A percentile compares a stretch with the other conserved stretches of the same genome.
phyloP scores from a whole-genome alignment of 1,140 invertebrate species.

The Apolygus lucorum region DNA sequence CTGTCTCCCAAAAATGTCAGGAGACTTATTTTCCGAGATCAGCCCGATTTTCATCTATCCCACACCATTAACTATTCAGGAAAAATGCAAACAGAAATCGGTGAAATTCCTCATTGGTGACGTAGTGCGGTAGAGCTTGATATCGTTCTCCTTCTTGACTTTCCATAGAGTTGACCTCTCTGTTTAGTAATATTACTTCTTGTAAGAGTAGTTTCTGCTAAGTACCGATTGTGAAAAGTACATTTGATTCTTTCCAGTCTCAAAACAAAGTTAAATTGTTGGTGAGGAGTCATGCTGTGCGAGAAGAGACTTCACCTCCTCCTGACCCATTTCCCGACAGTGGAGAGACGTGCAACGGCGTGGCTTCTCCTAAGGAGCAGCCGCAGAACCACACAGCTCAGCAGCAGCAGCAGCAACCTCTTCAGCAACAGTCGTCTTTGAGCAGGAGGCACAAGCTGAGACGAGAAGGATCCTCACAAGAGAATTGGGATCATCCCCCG shows the following conservation, averaged over 20 bases:
- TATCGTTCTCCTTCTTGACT: too few species aligned
- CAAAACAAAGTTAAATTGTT: constrained; percentile 72
- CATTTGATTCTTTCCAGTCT: constrained; percentile 30
- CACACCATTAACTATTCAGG: too few species aligned
- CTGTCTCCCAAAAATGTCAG: too few species aligned
- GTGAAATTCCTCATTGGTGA: too few species aligned
- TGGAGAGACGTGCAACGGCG: constrained; percentile 20
- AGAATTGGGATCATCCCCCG: constrained; percentile 43
- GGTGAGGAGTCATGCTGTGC: constrained; percentile 78
- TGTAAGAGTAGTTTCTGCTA: too few species aligned
- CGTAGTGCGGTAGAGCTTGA: too few species aligned
- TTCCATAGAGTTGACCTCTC: not conserved
- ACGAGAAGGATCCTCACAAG: constrained; percentile 54
- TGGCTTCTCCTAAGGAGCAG: not conserved
- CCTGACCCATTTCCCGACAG: constrained; percentile 37
- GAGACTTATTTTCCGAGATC: too few species aligned
- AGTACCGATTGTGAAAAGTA: too few species aligned
- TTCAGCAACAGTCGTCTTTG: constrained; percentile 37
- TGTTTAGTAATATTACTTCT: not conserved
- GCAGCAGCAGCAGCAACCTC: constrained; percentile 43
- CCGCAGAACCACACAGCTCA: constrained; percentile 40
- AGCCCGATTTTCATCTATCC: too few species aligned
- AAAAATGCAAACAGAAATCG: too few species aligned
- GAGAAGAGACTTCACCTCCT: constrained; percentile 75
- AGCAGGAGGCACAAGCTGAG: constrained; percentile 43